Conservation (phyloP, 2,113 vertebrate species). For the Pelusios castaneus region DNA sequence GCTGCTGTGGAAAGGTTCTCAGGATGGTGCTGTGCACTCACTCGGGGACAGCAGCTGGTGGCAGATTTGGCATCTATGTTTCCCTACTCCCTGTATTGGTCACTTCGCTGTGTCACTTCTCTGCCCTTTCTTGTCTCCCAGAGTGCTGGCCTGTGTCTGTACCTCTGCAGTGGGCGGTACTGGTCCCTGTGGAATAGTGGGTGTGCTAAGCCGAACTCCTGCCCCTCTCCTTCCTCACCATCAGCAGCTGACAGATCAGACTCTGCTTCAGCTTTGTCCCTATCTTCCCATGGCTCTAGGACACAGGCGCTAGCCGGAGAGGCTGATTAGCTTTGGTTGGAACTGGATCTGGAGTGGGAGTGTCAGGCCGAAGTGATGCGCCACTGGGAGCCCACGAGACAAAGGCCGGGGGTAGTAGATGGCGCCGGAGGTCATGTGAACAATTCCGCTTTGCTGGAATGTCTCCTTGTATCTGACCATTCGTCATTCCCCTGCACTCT, state of each 20-base stretch:
- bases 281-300: neutral
- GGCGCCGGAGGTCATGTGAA: too few relatives aligned
- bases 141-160: neutral
- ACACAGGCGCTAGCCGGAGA: neutral
- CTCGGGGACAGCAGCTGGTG: neutral
- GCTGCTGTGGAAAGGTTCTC: neutral
- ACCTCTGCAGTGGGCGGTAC: neutral
- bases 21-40: too few relatives aligned
- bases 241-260: neutral
- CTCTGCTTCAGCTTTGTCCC: constrained; percentile 10
- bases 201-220: fast-evolving
- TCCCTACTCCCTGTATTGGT: neutral
- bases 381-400: too few relatives aligned
- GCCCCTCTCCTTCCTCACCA: fast-evolving
- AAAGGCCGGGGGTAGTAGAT: too few relatives aligned
- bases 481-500: neutral
- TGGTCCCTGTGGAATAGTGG: neutral
- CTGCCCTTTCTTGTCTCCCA: neutral
- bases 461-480: too few relatives aligned
- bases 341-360: neutral
- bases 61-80: neutral
- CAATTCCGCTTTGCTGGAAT: too few relatives aligned
- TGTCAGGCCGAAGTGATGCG: too few relatives aligned
- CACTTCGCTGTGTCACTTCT: neutral
- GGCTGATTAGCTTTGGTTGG: neutral